Percentiles rank a stretch among this genome's conserved stretches.
phyloP scores from a whole-genome alignment of 2,113 vertebrate genomes.

The Excalfactoria chinensis region DNA sequence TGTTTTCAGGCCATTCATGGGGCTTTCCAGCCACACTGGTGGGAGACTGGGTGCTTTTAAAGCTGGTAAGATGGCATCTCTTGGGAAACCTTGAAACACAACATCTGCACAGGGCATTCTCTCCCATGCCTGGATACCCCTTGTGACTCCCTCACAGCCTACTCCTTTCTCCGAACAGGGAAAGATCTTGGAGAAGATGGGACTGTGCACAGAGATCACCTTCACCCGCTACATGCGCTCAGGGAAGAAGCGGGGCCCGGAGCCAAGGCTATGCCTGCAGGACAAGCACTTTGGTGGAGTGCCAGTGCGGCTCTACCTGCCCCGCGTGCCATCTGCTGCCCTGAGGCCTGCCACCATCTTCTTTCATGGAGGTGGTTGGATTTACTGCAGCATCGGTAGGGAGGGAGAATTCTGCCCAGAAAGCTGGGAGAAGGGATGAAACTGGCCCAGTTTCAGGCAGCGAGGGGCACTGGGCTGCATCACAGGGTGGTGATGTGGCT shows the following conservation, averaged over 20 bases:
- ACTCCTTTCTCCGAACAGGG: neutral
- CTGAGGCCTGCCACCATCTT: neutral
- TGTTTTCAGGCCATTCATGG: neutral
- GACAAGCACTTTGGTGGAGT: neutral
- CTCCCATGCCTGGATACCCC: no score
- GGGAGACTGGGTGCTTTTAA: neutral
- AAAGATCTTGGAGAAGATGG: neutral
- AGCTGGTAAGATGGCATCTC: neutral
- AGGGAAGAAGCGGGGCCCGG: neutral
- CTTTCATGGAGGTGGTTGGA: slow-evolving; percentile 13
- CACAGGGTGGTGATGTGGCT: neutral
- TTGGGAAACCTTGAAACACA: neutral
- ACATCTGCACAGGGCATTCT: no score
- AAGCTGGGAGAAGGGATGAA: no score
- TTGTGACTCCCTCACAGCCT: neutral
- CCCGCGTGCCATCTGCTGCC: neutral
- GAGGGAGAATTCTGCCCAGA: neutral
- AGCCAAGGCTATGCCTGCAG: neutral
- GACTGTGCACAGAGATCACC: neutral
- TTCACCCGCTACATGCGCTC: neutral
- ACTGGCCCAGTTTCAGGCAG: neutral
- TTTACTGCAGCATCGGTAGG: neutral
- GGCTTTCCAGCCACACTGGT: neutral
- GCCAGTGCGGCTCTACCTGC: neutral
- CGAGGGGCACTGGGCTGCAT: fast-evolving